Base-by-base conservation (phyloP, 2,113 vertebrate species). In the Plecotus auritus region DNA sequence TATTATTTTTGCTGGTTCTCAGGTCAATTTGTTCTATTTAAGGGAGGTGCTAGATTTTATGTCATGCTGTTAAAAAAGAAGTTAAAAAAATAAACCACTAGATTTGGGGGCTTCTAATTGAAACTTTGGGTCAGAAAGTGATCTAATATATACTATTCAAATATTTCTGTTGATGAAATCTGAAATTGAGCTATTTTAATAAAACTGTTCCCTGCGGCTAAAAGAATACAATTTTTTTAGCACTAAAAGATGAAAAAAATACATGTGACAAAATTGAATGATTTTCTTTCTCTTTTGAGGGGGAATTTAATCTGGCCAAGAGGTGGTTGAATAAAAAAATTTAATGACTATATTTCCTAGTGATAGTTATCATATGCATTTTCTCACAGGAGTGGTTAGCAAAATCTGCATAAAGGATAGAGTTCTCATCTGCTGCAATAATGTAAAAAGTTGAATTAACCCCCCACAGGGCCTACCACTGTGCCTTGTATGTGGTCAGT, bases 401-500 rank as follows among this genome's bases (percentile, higher is more conserved):
- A 42, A 22, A 86, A 86, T 91, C 32, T 95, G 56, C 40, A 87
- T 87, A 81, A 95, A 26, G 0, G 1, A n/a, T 76, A 78, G 74
- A 88, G 9, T 56, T 93, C 42, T 66, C 42, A 35, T 84, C 30
- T 84, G 35, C 49, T 82, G 49, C 26, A 66, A 35, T 85, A 86
- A 91, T 70, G 14, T 88, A 90, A 61, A 76, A 92, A 73, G 90
- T 72, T 87, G 59, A 93, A 96, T 96, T 96, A 88, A 87, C 56
- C 49, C n/a, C 64, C 54, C 4, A 85, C 23, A 83, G 42, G 16
- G 51, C 11, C n/a, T 49, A 47, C 42, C 35, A 13, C 1, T 0
- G 28, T 49, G 47, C 83, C n/a, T 86, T 51, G 20, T 22, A 67
- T 70, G 70, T 86, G 91, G n/a, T 76, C 83, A 91, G 12, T 51